Evolutionary conservation across 1,140 invertebrate genomes (phyloP).

Genomic region (Pararge aegeria): DNA sequence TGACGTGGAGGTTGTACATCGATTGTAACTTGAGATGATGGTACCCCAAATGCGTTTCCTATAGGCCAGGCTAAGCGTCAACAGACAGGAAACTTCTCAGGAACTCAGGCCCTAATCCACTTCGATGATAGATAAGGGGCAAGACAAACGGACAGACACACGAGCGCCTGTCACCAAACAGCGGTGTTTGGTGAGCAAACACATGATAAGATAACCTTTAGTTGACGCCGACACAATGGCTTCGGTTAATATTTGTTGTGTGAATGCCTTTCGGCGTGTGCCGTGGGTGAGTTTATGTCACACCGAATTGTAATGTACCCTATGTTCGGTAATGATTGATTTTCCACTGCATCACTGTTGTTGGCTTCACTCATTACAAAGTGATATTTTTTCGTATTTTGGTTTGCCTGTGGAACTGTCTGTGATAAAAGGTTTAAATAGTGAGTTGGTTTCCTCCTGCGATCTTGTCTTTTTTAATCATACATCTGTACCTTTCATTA

Average conservation of each 20-base stretch:
- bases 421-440: no score
- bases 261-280: conserved; percentile 65
- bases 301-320: conserved; percentile 39
- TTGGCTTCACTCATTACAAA: no score
- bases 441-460: no score
- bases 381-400: no score
- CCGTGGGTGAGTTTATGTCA: conserved; percentile 48
- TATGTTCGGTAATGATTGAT: no score
- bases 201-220: conserved; percentile 75
- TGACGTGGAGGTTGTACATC: no score
- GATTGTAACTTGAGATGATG: no score
- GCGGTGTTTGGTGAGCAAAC: conserved; percentile 59
- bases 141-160: conserved; percentile 68
- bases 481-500: no score
- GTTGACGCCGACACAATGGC: conserved; percentile 70
- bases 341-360: no score
- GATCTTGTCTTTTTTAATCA: no score
- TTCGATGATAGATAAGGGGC: conserved; percentile 66
- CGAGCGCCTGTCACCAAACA: conserved; percentile 73
- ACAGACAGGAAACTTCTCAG: conserved; percentile 49
- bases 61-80: conserved; percentile 10
- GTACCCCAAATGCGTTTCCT: no score
- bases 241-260: conserved; percentile 67
- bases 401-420: no score
- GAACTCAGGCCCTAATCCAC: conserved; percentile 43